Evolutionary conservation across 2,888 invertebrate species (phyloP).

Genomic region (Aquatica leii): DNA sequence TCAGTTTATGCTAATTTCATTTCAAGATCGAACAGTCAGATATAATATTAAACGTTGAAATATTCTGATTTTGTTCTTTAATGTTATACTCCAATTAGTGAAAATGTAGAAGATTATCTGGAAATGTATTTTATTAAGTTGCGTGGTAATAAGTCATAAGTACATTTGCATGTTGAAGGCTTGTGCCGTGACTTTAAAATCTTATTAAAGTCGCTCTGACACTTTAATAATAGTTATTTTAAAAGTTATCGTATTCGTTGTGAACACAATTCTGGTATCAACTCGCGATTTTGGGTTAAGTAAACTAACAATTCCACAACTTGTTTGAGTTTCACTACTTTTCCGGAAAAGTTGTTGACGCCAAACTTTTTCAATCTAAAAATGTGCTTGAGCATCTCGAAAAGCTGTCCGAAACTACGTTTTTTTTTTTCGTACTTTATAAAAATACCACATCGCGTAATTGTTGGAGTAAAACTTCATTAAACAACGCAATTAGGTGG

Average conservation of each 20-base stretch:
- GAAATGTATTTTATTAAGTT: slow-evolving; percentile 16
- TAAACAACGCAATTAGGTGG: neutral
- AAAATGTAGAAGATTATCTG: neutral
- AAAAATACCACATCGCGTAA: neutral
- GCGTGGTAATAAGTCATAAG: slow-evolving; percentile 45
- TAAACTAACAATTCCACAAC: slow-evolving; percentile 37
- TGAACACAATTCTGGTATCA: slow-evolving; percentile 37
- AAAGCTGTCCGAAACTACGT: neutral
- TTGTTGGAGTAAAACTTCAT: neutral
- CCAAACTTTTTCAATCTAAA: slow-evolving; percentile 34
- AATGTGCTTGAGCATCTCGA: neutral
- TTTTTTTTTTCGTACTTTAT: neutral
- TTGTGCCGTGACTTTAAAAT: slow-evolving; percentile 48
- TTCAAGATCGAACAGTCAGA: no score
- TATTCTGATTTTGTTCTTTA: no score
- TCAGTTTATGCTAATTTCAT: neutral
- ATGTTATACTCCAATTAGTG: no score
- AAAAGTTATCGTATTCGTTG: slow-evolving; percentile 50
- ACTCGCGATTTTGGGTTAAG: slow-evolving; percentile 33
- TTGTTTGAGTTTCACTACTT: slow-evolving; percentile 37
- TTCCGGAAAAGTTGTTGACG: slow-evolving; percentile 31
- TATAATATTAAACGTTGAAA: no score
- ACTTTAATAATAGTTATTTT: slow-evolving; percentile 56
- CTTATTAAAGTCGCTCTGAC: slow-evolving; percentile 55
- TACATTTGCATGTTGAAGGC: slow-evolving; percentile 45